A percentile compares a stretch with the other conserved stretches of the same genome.
phyloP scores from a whole-genome alignment of 1,140 invertebrate genomes.

The Tigriopus japonicus region DNA sequence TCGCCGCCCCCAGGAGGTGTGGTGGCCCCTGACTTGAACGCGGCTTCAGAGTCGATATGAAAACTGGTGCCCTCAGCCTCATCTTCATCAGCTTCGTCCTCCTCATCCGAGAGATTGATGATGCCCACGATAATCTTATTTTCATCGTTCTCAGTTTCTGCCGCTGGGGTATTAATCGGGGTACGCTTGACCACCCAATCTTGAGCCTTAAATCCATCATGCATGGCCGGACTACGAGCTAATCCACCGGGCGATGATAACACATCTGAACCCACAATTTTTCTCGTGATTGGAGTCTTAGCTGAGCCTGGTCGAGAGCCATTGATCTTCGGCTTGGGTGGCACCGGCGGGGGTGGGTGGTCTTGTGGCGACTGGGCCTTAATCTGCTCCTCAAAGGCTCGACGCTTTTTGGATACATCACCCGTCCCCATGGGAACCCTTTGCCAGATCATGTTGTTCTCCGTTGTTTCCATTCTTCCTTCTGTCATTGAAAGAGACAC shows the following conservation, averaged over 20 bases:
- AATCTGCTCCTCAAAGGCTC: slow-evolving; percentile 18
- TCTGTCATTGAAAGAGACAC: too few relatives aligned
- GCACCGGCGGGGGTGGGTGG: slow-evolving; percentile 6
- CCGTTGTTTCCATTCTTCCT: neutral
- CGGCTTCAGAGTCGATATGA: neutral
- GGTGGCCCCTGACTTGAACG: neutral
- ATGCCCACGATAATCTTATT: neutral
- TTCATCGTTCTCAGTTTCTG: neutral
- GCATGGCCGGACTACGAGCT: slow-evolving; percentile 26
- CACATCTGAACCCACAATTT: neutral
- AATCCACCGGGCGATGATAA: slow-evolving; percentile 15
- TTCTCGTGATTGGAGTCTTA: slow-evolving; percentile 2
- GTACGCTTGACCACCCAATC: slow-evolving; percentile 25
- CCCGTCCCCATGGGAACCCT: slow-evolving; percentile 11
- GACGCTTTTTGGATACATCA: slow-evolving; percentile 16
- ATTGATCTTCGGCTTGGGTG: slow-evolving; percentile 6
- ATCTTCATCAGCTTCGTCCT: neutral
- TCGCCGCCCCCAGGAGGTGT: neutral
- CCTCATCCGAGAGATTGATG: neutral
- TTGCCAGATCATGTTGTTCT: slow-evolving; percentile 10
- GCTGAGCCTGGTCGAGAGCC: neutral
- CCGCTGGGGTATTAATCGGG: slow-evolving; percentile 21
- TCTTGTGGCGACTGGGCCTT: slow-evolving; percentile 15
- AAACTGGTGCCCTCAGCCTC: neutral
- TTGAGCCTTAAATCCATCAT: slow-evolving; percentile 27